Base-by-base conservation (phyloP, 1,140 invertebrate species). In the Nasonia longicornis region DNA sequence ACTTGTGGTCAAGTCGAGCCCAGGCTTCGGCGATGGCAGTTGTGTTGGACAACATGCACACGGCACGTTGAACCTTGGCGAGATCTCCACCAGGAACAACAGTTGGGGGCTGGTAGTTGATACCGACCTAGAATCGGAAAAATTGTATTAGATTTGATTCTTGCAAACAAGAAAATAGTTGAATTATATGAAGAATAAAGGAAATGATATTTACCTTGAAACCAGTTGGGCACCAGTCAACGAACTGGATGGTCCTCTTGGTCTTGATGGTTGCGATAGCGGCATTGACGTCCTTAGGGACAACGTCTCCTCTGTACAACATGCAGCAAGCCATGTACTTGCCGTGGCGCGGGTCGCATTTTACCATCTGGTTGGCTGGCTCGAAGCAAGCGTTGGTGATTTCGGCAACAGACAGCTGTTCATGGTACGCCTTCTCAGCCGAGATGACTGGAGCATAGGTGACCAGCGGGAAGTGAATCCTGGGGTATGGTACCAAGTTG, bases 181-280 rank as follows among this genome's bases (percentile, higher is more conserved):
- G 31, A 52, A 52, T 70, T 42, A 66, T 22, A 42, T n/a, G 0
- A 66, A 66, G 38, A 76, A 58, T 58, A 14, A 76, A 38, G 66
- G 0, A 6, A 58, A 14, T 16, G 20, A 79, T 85, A 70, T 35
- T 73, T 76, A 88, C 88, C 87, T 91, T 94, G 85, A 94, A 93
- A 77, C 93, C 92, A 83, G 93, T 93, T 14, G 95, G 95, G 88
- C 95, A 95, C 95, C 95, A 96, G 89, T 95, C 95, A 2, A 95
- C 95, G 87, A 93, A 93, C 84, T 93, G 93, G 69, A 93, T 93
- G 78, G 91, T 92, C 29, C 93, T 87, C 86, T 94, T 94, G 6
- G 93, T 94, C 87, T 95, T 94, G 85, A 94, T 94, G 12, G 93
- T 92, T 8, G 93, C 84, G 63, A 86, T 93, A 84, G 94, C 94